Base-by-base conservation (phyloP, 1,140 invertebrate genomes). In the Kradibia gibbosae region DNA sequence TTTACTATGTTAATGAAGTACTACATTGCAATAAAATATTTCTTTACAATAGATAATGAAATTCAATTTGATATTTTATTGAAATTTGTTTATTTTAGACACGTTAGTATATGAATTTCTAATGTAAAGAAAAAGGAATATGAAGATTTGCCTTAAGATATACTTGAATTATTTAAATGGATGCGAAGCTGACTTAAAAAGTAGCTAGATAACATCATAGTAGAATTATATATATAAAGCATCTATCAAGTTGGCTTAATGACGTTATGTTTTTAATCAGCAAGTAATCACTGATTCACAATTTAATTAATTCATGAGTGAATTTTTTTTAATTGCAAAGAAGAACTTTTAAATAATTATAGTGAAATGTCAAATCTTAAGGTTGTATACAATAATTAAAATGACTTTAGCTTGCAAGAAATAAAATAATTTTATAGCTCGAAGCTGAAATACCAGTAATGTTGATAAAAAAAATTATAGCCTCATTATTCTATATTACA, bases 221-320 rank as follows among this genome's bases (percentile, higher is more conserved):
- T 36, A 65, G 28, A 0, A 65, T 65, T 65, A 36, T 36, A 31
- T 62, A 62, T 62, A 67, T 67, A 67, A 67, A 67, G 39, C 22
- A n/a, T 39, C 3, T 67, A 39, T 17, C 0, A 28, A 67, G 34
- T n/a, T 8, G 34, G 7, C 10, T n/a, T 67, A 39, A 60, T 60
- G 55, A 60, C 25, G 25, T 60, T 60, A 13, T 60, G n/a, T n/a
- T n/a, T n/a, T n/a, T 53, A 22, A 67, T 67, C 15, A 39, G 34
- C 11, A 5, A 39, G 17, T 39, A 67, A 67, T 67, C 20, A 3
- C 62, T 67, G 13, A 39, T n/a, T 67, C 20, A 22, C 62, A n/a
- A 1, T 5, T 39, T 36, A 20, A n/a, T 22, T 1, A 39, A 67
- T 67, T 67, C 62, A 67, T n/a, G 34, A 67, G 15, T 62, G 25